Evolutionary conservation across 2,888 invertebrate species (phyloP).

Genomic region (Meta bourneti): DNA sequence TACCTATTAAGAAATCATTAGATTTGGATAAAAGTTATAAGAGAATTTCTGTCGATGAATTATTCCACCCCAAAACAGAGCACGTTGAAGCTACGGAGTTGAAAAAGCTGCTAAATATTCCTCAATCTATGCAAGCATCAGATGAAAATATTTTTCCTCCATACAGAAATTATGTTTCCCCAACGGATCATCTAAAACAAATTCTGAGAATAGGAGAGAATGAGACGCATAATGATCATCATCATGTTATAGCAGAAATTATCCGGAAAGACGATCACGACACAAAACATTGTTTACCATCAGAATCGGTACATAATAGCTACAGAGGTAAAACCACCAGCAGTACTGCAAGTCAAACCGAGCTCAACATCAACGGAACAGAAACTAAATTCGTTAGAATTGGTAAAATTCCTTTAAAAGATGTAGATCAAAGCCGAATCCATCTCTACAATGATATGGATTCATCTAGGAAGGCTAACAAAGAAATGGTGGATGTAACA

Average conservation of each 20-base stretch:
- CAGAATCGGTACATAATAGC: background rate
- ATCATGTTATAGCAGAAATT: background rate
- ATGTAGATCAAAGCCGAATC: too few relatives aligned
- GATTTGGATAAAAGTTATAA: slow-evolving; percentile 10
- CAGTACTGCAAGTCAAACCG: background rate
- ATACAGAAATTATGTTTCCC: background rate
- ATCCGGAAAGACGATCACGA: background rate
- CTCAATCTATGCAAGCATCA: background rate
- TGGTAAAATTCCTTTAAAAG: too few relatives aligned
- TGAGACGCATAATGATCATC: background rate
- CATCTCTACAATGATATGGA: too few relatives aligned
- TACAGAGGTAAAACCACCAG: background rate
- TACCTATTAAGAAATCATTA: background rate
- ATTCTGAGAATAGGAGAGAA: slow-evolving; percentile 38
- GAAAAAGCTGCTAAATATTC: background rate
- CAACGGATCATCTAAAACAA: slow-evolving; percentile 54
- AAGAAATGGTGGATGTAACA: too few relatives aligned
- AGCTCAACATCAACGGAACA: background rate
- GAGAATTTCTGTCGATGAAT: slow-evolving; percentile 55
- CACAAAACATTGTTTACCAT: too few relatives aligned
- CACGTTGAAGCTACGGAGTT: background rate
- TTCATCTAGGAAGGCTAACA: too few relatives aligned
- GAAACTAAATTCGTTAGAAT: too few relatives aligned
- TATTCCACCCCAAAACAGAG: background rate
- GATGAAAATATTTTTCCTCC: background rate